Conservation (phyloP, 2,797 vertebrate species). For the Chelon labrosus region DNA sequence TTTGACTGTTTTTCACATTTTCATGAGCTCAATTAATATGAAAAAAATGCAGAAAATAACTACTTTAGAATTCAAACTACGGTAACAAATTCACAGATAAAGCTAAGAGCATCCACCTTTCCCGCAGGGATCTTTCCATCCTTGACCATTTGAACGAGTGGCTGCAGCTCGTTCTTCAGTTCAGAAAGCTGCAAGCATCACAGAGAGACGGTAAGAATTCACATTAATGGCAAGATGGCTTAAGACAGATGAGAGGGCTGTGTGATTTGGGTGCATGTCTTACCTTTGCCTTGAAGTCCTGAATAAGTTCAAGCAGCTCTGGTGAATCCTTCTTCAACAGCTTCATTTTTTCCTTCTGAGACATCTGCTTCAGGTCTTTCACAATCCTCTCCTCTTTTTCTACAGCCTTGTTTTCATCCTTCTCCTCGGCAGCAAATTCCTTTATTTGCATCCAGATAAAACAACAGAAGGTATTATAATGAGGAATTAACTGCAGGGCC, state of each 20-base stretch:
- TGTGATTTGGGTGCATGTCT: background rate
- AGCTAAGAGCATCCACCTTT: conserved; percentile 75
- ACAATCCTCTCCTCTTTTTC: conserved; percentile 87
- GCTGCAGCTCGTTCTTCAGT: conserved; percentile 91
- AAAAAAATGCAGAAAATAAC: no score
- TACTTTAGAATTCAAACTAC: background rate
- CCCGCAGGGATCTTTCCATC: conserved; percentile 87
- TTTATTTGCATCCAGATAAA: conserved; percentile 40
- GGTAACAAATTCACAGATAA: background rate
- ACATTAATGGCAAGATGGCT: background rate
- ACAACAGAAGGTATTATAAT: background rate
- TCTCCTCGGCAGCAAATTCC: conserved; percentile 79
- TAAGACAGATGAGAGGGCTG: background rate
- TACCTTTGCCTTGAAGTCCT: conserved; percentile 93
- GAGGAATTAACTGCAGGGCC: background rate
- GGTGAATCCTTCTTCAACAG: conserved; percentile 95
- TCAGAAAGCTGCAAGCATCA: conserved; percentile 84
- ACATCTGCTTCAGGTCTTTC: conserved; percentile 91
- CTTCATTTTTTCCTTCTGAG: conserved; percentile 93
- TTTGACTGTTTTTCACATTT: no score
- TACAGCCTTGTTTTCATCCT: conserved; percentile 56
- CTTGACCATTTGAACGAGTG: conserved; percentile 89
- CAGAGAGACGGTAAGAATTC: background rate
- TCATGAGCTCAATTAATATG: no score
- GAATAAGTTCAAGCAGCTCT: conserved; percentile 93